Evolutionary conservation across 2,888 invertebrate genomes (phyloP), one percentile per base, ranked within the genome.

Genomic region (Aphodius sticticus): DNA sequence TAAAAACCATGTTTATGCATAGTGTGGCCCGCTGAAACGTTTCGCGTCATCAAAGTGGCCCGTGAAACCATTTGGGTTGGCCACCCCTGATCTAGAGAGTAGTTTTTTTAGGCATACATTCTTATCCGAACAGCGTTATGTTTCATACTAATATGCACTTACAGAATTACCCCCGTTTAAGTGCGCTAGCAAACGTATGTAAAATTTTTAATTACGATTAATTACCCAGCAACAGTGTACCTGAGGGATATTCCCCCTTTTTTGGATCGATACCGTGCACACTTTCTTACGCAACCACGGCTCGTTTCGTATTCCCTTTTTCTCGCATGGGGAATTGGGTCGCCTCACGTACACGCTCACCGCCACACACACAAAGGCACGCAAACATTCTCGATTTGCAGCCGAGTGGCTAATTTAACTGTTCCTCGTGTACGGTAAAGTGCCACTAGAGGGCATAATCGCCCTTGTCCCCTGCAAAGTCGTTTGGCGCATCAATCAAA

Each of bases 351-450:
- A 53, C 53, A 12, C 53, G 7, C 53, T 53, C 53, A 53, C 53
- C 53, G 53, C 6, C 38, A 53, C 53, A 53, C 53, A 53, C 53
- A 53, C 53, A 53, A 7, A 53, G 1, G 53, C 53, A 53, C 53
- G 53, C 12, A 12, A 53, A 53, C 53, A 53, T 53, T 53, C 53
- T 53, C 53, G 53, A 53, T 53, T 53, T 53, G 53, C 53, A 53
- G 53, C 53, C 53, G 74, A 37, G 74, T 74, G 74, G 74, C 74
- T 74, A 74, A 74, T 74, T 74, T 35, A 26, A 74, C 74, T 36
- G 74, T 74, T 74, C 70, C 70, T 35, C 37, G 35, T 74, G 74
- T 74, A 74, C 74, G 35, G 74, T 35, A 35, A 74, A 74, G 74
- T 74, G 35, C 7, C 35, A 36, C 35, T 35, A 35, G 74, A 74